A percentile compares a stretch with the other conserved stretches of the same genome.
phyloP scores from a whole-genome alignment of 1,140 invertebrate genomes.

The Lamellibrachia luymesi region DNA sequence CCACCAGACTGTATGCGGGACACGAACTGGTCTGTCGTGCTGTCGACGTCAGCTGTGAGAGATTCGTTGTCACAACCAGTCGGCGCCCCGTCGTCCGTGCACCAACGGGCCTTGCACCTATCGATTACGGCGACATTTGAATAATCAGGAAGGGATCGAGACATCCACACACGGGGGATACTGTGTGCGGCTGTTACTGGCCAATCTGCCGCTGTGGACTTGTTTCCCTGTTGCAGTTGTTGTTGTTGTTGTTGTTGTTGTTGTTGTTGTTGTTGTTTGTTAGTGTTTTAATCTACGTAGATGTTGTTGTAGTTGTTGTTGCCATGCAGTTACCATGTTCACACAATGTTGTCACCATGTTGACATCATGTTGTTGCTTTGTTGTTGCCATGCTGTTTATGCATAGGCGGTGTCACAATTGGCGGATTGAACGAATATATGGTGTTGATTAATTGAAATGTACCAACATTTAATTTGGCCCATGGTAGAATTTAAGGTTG shows the following conservation, averaged over 20 bases:
- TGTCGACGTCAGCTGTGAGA: background rate
- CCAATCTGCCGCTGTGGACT: background rate
- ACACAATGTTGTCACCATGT: too few relatives aligned
- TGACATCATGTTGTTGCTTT: too few relatives aligned
- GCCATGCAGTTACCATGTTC: too few relatives aligned
- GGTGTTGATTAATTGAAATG: too few relatives aligned
- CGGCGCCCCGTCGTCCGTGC: background rate
- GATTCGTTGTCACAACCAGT: background rate
- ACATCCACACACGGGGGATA: background rate
- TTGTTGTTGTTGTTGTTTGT: background rate
- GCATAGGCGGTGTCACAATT: too few relatives aligned
- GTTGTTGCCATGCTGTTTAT: too few relatives aligned
- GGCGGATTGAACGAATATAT: too few relatives aligned
- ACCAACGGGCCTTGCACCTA: background rate
- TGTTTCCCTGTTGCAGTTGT: background rate
- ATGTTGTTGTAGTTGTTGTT: too few relatives aligned
- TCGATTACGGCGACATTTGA: background rate
- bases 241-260: background rate
- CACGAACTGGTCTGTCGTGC: background rate
- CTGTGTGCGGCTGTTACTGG: background rate
- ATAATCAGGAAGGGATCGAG: background rate
- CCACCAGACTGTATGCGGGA: background rate
- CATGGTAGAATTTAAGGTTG: too few relatives aligned
- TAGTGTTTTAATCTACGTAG: too few relatives aligned
- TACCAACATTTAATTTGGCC: too few relatives aligned